These are phyloP conservation scores for Rhynchonycteris naso DNA, from an alignment of 2,797 vertebrate species.

Conservation along the genomic window DNA sequence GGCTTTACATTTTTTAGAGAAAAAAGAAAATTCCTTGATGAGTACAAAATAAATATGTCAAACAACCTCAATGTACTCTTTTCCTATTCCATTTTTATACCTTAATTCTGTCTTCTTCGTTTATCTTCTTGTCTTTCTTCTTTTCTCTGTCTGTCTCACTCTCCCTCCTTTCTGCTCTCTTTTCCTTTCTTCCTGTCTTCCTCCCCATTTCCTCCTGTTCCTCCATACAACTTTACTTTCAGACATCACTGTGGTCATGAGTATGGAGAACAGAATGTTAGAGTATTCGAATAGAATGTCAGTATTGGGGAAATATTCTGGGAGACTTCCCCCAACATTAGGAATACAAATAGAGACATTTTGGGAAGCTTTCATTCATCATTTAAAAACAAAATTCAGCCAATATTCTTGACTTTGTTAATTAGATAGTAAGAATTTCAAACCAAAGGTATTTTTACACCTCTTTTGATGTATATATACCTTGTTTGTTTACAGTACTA, in stretches of 20 bases:
- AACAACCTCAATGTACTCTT: not conserved
- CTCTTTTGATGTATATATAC: not conserved
- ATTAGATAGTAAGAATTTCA: not conserved
- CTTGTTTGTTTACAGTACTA: conserved; percentile 1
- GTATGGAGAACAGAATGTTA: not conserved
- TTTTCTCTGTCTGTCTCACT: not conserved
- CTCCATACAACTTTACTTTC: not conserved
- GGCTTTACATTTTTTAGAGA: conserved; percentile 1
- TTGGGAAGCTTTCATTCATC: not conserved
- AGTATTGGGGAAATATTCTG: not conserved
- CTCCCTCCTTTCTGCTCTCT: not conserved
- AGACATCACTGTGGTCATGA: not conserved
- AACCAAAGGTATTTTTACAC: not conserved
- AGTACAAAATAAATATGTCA: not conserved
- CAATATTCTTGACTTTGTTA: not conserved
- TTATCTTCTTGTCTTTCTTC: not conserved
- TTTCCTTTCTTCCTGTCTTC: not conserved
- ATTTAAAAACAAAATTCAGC: not conserved
- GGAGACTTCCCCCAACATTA: not conserved
- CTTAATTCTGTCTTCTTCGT: not conserved
- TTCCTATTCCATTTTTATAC: not conserved
- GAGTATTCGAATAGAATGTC: not conserved
- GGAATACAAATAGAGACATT: not conserved
- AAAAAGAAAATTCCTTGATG: not conserved
- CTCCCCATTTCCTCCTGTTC: not conserved